phyloP scores from a whole-genome alignment of 2,888 invertebrate genomes.

The Eupithecia insigniata region DNA sequence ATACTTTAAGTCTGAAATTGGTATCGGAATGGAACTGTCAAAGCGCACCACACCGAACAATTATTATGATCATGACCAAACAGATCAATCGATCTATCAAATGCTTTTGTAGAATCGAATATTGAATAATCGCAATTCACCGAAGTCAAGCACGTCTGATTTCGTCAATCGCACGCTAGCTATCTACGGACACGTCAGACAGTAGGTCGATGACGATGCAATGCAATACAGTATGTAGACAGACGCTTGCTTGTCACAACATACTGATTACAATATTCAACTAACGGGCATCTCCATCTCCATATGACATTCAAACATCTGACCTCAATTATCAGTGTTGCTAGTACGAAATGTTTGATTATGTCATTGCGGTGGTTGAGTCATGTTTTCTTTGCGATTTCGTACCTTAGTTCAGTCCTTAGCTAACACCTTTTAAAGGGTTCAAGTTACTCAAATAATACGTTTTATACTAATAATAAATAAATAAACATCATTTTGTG shows the following conservation, averaged over 20 bases:
- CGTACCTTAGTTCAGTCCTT: background rate
- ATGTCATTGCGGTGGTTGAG: background rate
- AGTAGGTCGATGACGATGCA: constrained; percentile 50
- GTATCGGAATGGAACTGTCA: background rate
- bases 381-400: background rate
- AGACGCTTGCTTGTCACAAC: constrained; percentile 39
- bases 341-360: background rate
- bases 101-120: background rate
- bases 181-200: constrained; percentile 43
- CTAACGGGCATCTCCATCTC: constrained; percentile 12
- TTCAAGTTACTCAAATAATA: background rate
- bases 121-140: constrained; percentile 6
- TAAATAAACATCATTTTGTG: background rate
- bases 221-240: constrained; percentile 40
- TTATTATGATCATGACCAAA: background rate
- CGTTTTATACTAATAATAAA: background rate
- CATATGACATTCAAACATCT: constrained; percentile 19
- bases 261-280: constrained; percentile 20
- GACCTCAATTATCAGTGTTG: constrained; percentile 27
- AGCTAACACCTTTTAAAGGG: background rate
- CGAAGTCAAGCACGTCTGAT: constrained; percentile 16
- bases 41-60: background rate
- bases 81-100: background rate
- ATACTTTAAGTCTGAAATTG: background rate
- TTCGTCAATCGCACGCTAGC: constrained; percentile 24